Evolutionary conservation across 92 coral and sea anemone species (phyloP).

Genomic region (Phenganax stokvisi): DNA sequence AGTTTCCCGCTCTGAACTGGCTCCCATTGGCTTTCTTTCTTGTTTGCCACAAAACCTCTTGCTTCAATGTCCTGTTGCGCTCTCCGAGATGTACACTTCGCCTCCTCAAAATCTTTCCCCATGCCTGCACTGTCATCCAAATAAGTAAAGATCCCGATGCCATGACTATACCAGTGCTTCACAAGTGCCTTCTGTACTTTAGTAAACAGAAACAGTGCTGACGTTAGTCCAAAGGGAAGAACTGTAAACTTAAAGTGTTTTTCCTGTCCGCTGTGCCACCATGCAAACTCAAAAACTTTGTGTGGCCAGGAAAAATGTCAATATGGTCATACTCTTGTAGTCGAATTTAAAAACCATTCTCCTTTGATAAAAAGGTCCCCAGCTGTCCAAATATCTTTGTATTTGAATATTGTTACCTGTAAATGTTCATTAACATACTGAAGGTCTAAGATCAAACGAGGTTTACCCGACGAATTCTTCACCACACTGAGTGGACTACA

Average conservation of each 20-base stretch:
- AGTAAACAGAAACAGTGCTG: slow-evolving; percentile 49
- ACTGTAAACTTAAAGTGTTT: slow-evolving; percentile 46
- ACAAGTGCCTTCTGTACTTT: slow-evolving; percentile 50
- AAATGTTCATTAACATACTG: slow-evolving; percentile 46
- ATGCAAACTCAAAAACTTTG: slow-evolving; percentile 39
- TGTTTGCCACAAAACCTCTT: slow-evolving; percentile 51
- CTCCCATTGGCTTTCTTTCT: slow-evolving; percentile 51
- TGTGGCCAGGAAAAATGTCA: slow-evolving; percentile 45
- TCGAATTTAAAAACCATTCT: slow-evolving; percentile 41
- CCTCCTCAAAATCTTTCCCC: slow-evolving; percentile 36
- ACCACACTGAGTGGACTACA: slow-evolving; percentile 46
- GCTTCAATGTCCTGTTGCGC: slow-evolving; percentile 42
- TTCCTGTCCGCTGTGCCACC: slow-evolving; percentile 14
- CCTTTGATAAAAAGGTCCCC: slow-evolving; percentile 37
- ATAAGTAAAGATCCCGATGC: slow-evolving; percentile 49
- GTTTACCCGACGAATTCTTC: slow-evolving; percentile 37
- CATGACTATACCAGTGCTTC: slow-evolving; percentile 47
- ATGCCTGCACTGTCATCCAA: slow-evolving; percentile 62
- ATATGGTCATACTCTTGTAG: slow-evolving; percentile 38
- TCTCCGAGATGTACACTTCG: slow-evolving; percentile 31
- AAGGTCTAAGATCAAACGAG: slow-evolving; percentile 33
- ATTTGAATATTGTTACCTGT: slow-evolving; percentile 37
- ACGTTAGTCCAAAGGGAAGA: slow-evolving; percentile 53
- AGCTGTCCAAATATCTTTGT: slow-evolving; percentile 46
- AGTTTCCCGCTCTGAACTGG: slow-evolving; percentile 52